Conservation (phyloP, 2,888 invertebrate species). For the Calameuta filiformis region DNA sequence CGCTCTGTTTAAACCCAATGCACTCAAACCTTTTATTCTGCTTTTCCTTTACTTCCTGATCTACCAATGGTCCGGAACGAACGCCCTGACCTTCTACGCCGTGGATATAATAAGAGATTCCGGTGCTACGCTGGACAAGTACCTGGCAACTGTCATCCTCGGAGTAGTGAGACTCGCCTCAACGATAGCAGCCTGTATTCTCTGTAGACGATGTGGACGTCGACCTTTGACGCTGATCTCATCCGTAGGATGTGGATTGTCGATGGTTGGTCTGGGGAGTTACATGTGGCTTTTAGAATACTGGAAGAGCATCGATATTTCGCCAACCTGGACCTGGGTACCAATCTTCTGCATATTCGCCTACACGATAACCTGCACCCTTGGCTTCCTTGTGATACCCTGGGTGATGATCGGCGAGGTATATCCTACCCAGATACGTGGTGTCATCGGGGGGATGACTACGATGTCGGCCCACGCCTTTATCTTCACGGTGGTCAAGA, state of each 20-base stretch:
- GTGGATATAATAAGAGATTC: slow-evolving; percentile 75
- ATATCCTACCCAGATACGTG: slow-evolving; percentile 75
- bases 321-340: slow-evolving; percentile 70
- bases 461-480: slow-evolving; percentile 75
- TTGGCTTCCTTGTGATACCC: slow-evolving; percentile 77
- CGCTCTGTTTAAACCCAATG: slow-evolving; percentile 72
- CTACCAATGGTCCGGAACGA: slow-evolving; percentile 79
- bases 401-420: slow-evolving; percentile 83
- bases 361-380: slow-evolving; percentile 73
- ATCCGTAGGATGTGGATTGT: slow-evolving; percentile 72
- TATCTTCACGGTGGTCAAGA: slow-evolving; percentile 77
- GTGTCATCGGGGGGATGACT: slow-evolving; percentile 75
- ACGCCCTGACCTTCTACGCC: slow-evolving; percentile 77
- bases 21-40: slow-evolving; percentile 74
- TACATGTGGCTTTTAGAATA: slow-evolving; percentile 72
- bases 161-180: slow-evolving; percentile 73
- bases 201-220: slow-evolving; percentile 72
- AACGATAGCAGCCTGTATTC: slow-evolving; percentile 73
- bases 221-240: slow-evolving; percentile 75
- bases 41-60: slow-evolving; percentile 75
- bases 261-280: slow-evolving; percentile 72
- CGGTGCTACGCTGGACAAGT: slow-evolving; percentile 70
- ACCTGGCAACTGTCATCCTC: slow-evolving; percentile 72
- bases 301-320: slow-evolving; percentile 67
- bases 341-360: slow-evolving; percentile 73